A percentile compares a stretch with the other conserved stretches of the same genome.
Evolutionary conservation across 1,140 invertebrate genomes (phyloP).

Genomic region (Nymphalis io): DNA sequence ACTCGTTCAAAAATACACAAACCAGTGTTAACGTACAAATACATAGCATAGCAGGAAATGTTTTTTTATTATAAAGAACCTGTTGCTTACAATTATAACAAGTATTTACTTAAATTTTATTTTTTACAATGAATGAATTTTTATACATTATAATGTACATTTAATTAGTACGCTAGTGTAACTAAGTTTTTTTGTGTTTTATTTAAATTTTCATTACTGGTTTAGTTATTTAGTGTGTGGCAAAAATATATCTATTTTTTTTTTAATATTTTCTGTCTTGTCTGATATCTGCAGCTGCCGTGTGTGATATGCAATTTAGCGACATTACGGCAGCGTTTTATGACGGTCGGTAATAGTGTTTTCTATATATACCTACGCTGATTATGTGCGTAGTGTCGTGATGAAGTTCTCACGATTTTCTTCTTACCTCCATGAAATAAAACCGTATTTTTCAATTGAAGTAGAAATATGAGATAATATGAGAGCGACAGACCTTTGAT

Average conservation of each 20-base stretch:
- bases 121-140: background rate
- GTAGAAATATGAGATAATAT: too few relatives aligned
- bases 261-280: background rate
- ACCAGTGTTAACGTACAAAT: too few relatives aligned
- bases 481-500: too few relatives aligned
- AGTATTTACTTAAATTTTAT: background rate
- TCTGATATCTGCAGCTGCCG: background rate
- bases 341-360: slow-evolving; percentile 25
- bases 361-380: slow-evolving; percentile 17
- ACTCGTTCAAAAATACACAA: too few relatives aligned
- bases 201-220: too few relatives aligned
- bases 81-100: background rate
- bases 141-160: background rate
- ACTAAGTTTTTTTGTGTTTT: background rate
- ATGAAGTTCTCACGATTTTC: slow-evolving; percentile 22
- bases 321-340: slow-evolving; percentile 28
- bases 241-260: too few relatives aligned
- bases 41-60: background rate
- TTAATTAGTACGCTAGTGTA: background rate
- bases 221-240: too few relatives aligned
- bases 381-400: slow-evolving; percentile 7
- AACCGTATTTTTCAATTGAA: background rate
- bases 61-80: background rate
- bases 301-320: slow-evolving; percentile 23
- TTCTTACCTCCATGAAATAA: background rate